Base-by-base conservation (phyloP, 2,888 invertebrate species). In the Melinaea marsaeus region DNA sequence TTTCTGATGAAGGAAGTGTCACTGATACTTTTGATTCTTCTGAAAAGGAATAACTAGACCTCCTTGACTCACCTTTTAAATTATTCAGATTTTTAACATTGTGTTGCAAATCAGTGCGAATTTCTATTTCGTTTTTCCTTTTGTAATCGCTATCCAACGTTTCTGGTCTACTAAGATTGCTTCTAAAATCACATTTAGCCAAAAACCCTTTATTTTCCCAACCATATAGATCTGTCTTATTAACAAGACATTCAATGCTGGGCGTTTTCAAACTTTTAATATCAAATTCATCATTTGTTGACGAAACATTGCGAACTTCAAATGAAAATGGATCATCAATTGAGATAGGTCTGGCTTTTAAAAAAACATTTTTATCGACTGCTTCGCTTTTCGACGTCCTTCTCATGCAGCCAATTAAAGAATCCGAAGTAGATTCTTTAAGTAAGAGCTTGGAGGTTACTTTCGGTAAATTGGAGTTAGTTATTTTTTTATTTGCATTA, bases 121-220 rank as follows among this genome's bases (percentile, higher is more conserved):
- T 73, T 34, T 75, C 67, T 35, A 72, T 64, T 33, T 81, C 79
- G 67, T 69, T 76, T 75, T 80, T 84, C 66, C 71, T 79, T 71
- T 72, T 76, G 65, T 75, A 79, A 65, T 80, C 76, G 56, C 76
- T 79, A 60, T 80, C 78, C 2, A 57, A 57, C 33, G 34, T 60
- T 22, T 65, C 66, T 13, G 60, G 35, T 61, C 59, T 59, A 59
- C 33, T 60, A 22, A 54, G 57, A 48, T 58, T 73, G 58, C 63
- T 77, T 73, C 82, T 83, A 62, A 76, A 80, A 62, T 84, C 84
- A 72, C 81, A 81, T 76, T 88, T 90, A 13, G 81, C 88, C 61
- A 86, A 74, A 75, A 91, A 91, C 0, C 88, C 91, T 81, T 90
- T 91, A 69, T 91, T 91, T 81, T 91, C 91, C 91, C 91, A 91